Conservation (phyloP, 2,113 vertebrate genomes). For the Puffinus mauretanicus region DNA sequence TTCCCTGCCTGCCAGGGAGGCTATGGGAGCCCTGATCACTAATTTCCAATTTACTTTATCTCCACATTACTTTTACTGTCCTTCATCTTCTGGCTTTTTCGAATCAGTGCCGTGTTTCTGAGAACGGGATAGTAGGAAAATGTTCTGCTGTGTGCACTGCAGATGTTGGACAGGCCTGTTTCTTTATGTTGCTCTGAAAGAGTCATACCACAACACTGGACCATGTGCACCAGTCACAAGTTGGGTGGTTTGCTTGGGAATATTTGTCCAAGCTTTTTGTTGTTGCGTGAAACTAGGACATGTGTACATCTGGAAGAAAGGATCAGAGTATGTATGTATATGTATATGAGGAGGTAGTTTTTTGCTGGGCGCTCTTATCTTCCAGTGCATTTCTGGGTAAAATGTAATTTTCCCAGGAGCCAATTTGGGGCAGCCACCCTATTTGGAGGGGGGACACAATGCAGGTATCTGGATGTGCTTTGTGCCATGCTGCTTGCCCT, state of each 20-base stretch:
- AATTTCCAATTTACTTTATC: neutral
- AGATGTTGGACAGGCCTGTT: neutral
- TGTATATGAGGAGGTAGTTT: neutral
- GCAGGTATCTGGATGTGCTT: neutral
- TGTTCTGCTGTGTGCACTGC: neutral
- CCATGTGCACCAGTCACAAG: neutral
- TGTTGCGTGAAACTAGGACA: neutral
- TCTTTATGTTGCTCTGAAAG: neutral
- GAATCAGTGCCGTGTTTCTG: accelerated
- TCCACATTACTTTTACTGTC: neutral
- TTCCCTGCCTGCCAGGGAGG: neutral
- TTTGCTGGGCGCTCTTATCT: neutral
- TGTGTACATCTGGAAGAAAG: neutral
- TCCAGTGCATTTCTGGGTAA: neutral
- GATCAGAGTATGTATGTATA: accelerated
- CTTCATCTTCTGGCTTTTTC: neutral
- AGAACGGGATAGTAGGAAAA: accelerated
- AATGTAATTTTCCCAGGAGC: neutral
- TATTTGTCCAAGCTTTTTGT: neutral
- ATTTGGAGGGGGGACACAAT: neutral
- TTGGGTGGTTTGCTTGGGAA: neutral
- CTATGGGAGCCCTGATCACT: neutral
- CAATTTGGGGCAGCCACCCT: neutral
- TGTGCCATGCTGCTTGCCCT: neutral
- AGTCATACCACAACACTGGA: neutral